Evolutionary conservation across 2,888 invertebrate species (phyloP), one percentile per base, ranked within the genome.

Genomic region (Glomeris marginata): DNA sequence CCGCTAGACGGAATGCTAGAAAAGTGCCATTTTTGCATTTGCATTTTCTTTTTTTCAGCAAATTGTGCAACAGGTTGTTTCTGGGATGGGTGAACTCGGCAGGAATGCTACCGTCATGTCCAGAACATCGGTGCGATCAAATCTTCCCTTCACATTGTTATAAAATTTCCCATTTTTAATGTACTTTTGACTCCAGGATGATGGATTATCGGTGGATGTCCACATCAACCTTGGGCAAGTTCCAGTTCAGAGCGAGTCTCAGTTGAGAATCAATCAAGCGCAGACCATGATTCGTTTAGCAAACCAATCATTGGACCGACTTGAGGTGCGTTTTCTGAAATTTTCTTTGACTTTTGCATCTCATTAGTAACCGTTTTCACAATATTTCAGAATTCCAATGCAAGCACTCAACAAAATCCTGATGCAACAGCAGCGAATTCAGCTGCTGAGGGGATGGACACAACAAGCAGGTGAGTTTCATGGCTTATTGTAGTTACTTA

Each of bases 151-250:
- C 40, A 42, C 16, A 16, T 13, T 20, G 21, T 16, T 11, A 2
- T 40, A 2, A 21, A 16, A 21, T 16, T 11, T 37, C 16, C 15
- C 28, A 41, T 40, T 11, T 51, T 20, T 35, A 42, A 13, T 38
- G 13, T 49, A 21, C 41, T 35, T 41, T 21, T 18, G 18, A 48
- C 50, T 54, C 11, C 49, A 66, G 66, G 56, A 60, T 51, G 65
- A 66, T 58, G 65, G 66, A 2, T 63, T 64, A 11, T 63, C 66
- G 8, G 61, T 68, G 8, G 67, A 68, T 60, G 66, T 68, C 18
- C 67, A 66, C 53, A 68, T 69, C 41, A 66, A 67, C 57, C 58
- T 68, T 21, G 66, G 66, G 36, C 52, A 54, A 48, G 48, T 54
- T 35, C 54, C 59, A 18, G 36, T 51, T 2, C 56, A 55, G 41